Evolutionary conservation across 2,888 invertebrate genomes (phyloP).

Genomic region (Drosophila fulvimacula): DNA sequence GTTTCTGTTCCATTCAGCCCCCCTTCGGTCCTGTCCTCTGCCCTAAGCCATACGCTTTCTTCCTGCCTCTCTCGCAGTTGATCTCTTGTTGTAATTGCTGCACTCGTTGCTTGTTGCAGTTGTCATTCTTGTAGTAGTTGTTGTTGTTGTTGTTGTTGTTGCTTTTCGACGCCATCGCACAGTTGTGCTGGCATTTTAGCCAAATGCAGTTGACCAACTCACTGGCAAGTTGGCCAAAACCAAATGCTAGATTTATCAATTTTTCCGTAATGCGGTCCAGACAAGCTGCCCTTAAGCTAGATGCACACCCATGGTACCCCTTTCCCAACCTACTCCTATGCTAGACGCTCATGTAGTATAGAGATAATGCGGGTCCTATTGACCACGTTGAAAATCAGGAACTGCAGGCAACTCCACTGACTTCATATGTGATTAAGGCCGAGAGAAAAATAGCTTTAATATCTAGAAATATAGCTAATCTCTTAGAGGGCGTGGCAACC

Average conservation of each 20-base stretch:
- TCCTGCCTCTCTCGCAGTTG: constrained; percentile 18
- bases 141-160: constrained; percentile 15
- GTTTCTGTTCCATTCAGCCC: constrained; percentile 30
- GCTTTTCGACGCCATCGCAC: constrained; percentile 34
- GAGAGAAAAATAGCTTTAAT: background rate
- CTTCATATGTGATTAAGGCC: background rate
- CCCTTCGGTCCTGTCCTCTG: background rate
- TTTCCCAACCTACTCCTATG: background rate
- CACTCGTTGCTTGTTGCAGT: constrained; percentile 8
- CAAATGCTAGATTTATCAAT: constrained; percentile 23
- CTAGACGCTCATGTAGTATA: background rate
- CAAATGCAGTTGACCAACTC: constrained; percentile 42
- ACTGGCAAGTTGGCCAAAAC: constrained; percentile 27
- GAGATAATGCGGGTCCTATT: background rate
- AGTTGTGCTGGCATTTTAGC: constrained; percentile 32
- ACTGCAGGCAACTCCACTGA: background rate
- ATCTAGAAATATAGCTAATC: background rate
- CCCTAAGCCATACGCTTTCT: background rate
- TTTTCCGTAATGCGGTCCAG: constrained; percentile 11
- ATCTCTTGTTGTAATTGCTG: constrained; percentile 44
- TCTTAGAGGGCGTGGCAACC: background rate
- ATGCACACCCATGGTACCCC: background rate
- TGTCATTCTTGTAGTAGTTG: too few relatives aligned
- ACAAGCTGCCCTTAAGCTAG: background rate
- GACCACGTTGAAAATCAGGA: background rate